Evolutionary conservation across 1,140 invertebrate species (phyloP).

Genomic region (Goniozus legneri): DNA sequence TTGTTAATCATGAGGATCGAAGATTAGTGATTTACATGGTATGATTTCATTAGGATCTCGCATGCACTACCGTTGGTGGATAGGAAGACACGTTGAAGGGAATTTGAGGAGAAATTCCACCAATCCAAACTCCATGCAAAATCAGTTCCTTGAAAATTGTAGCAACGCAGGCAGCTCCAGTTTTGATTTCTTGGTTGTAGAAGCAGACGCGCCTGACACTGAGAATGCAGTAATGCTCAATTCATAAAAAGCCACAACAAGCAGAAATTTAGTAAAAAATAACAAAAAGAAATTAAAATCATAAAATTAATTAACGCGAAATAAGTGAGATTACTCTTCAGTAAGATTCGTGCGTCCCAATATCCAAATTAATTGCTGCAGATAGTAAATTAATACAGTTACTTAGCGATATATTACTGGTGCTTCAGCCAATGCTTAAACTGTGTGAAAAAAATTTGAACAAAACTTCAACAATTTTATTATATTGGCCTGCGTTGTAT

Average conservation of each 20-base stretch:
- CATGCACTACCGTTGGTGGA: background rate
- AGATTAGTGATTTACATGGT: background rate
- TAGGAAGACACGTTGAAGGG: background rate
- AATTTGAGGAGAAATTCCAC: constrained; percentile 20
- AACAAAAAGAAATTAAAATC: constrained; percentile 8
- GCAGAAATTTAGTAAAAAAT: too few relatives aligned
- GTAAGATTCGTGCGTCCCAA: too few relatives aligned
- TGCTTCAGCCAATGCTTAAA: too few relatives aligned
- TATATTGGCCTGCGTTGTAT: too few relatives aligned
- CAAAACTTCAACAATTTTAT: too few relatives aligned
- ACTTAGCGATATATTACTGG: too few relatives aligned
- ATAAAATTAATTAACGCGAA: background rate
- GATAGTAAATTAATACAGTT: too few relatives aligned
- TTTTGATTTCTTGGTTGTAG: constrained; percentile 25
- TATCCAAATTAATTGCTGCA: too few relatives aligned
- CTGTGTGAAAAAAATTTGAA: too few relatives aligned
- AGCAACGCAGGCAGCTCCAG: constrained; percentile 28
- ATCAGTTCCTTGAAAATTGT: constrained; percentile 25
- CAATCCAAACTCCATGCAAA: constrained; percentile 34
- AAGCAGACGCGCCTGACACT: constrained; percentile 29
- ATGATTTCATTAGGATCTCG: background rate
- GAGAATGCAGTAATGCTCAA: constrained; percentile 30
- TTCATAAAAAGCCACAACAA: constrained; percentile 26
- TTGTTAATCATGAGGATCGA: background rate
- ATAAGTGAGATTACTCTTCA: too few relatives aligned